Evolutionary conservation across 1,140 invertebrate genomes (phyloP), one percentile per base, ranked within the genome.

Genomic region (Heterodera schachtii): DNA sequence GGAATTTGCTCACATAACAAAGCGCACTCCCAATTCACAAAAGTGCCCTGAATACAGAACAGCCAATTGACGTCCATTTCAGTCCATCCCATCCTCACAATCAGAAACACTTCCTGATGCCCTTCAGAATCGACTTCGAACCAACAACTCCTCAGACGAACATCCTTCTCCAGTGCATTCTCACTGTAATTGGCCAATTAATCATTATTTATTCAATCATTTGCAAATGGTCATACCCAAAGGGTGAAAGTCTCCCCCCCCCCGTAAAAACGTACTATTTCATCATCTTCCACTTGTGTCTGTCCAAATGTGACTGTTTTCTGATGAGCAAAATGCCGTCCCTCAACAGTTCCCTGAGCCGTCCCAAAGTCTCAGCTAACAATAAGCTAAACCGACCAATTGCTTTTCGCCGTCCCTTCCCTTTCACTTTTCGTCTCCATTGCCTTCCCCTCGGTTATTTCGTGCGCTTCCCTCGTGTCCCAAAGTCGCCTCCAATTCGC

Each of bases 11-110:
- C 80, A 76, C 86, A 87, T 8, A 78, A 67, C 44, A 87, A 75
- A 41, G 86, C 87, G 77, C 84, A 87, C 75, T 87, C 85, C 86
- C 86, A 87, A 79, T 86, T 87, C n/a, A 87, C 60, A 73, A 87
- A 87, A 75, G 84, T 87, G 44, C 86, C 85, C 86, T 87, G 57
- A 81, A 87, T 73, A 19, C 47, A 70, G 44, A 49, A 70, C 31
- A 13, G 49, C 19, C 41, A 75, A n/a, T 82, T 82, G 64, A 52
- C 49, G 16, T 9, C 16, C 16, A 64, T 3, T 19, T 19, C 57
- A 64, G 4, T 1, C 57, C 19, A 52, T 3, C 57, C 57, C 57
- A 82, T 43, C 43, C 81, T 84, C 44, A 84, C 83, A 43, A 83
- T 85, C 64, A 85, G 64, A 66, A 82, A 85, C 19, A 85, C 76